Percentiles rank a stretch among this genome's conserved stretches.
phyloP scores from a whole-genome alignment of 2,888 invertebrate species.

The Ceraclea dissimilis region DNA sequence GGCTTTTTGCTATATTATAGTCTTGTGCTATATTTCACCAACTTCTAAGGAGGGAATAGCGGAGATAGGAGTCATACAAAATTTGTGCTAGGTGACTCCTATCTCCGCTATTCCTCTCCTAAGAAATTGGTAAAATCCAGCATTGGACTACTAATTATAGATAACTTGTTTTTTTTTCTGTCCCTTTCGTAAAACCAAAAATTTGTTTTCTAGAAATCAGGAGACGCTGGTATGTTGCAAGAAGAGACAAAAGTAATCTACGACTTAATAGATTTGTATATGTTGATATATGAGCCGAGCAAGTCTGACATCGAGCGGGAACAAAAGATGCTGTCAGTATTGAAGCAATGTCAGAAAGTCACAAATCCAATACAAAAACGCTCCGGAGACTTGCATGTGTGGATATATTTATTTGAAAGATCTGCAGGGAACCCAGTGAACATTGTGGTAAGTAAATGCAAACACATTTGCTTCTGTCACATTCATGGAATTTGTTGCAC shows the following conservation, averaged over 20 bases:
- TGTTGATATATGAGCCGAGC: conserved; percentile 74
- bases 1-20: too few relatives aligned
- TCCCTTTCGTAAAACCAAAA: too few relatives aligned
- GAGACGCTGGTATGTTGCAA: conserved; percentile 43
- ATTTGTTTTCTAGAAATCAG: too few relatives aligned
- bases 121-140: too few relatives aligned
- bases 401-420: conserved; percentile 65
- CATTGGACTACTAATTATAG: too few relatives aligned
- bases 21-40: too few relatives aligned
- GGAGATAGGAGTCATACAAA: too few relatives aligned
- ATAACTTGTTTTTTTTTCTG: too few relatives aligned
- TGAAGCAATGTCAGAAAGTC: conserved; percentile 61
- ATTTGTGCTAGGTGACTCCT: too few relatives aligned
- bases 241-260: conserved; percentile 67
- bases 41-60: too few relatives aligned
- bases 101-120: too few relatives aligned
- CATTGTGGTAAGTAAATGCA: conserved; percentile 51
- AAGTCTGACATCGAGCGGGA: conserved; percentile 67
- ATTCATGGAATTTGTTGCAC: too few relatives aligned
- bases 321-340: conserved; percentile 64
- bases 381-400: conserved; percentile 73
- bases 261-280: conserved; percentile 69
- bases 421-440: conserved; percentile 49
- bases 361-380: conserved; percentile 52
- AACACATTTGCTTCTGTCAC: conserved; percentile 6